Evolutionary conservation across 2,113 vertebrate species (phyloP).

Genomic region (Melozone crissalis): DNA sequence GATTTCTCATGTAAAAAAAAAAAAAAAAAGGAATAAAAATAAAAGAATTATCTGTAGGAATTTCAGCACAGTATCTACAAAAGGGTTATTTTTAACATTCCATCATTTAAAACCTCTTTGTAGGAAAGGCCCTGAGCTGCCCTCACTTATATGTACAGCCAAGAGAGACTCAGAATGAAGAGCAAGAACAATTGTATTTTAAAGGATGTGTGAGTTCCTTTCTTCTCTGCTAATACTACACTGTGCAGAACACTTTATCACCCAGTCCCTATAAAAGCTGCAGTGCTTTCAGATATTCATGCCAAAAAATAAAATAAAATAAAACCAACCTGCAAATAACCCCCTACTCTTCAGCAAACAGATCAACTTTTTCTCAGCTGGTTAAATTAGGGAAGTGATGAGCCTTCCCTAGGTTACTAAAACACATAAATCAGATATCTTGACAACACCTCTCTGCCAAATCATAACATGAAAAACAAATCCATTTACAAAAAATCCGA

Average conservation of each 20-base stretch:
- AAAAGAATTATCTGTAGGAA: neutral
- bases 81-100: neutral
- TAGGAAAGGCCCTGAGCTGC: neutral
- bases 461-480: constrained; percentile 23
- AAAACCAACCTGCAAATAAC: neutral
- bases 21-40: neutral
- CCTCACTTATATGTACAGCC: neutral
- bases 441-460: constrained; percentile 36
- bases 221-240: neutral
- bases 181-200: neutral
- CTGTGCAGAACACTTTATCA: neutral
- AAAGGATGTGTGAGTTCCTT: neutral
- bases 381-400: constrained; percentile 38
- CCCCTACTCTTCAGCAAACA: neutral
- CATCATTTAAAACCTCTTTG: neutral
- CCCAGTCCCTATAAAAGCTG: neutral
- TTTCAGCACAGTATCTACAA: neutral
- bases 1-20: neutral
- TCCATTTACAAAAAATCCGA: constrained; percentile 6
- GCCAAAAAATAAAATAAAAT: neutral
- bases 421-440: constrained; percentile 39
- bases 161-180: neutral
- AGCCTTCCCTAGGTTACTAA: constrained; percentile 34
- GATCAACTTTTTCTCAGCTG: constrained; percentile 36
- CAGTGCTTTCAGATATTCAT: constrained; percentile 21